Evolutionary conservation across 2,113 vertebrate genomes (phyloP), one percentile per base, ranked within the genome.

Genomic region (Fregetta grallaria): DNA sequence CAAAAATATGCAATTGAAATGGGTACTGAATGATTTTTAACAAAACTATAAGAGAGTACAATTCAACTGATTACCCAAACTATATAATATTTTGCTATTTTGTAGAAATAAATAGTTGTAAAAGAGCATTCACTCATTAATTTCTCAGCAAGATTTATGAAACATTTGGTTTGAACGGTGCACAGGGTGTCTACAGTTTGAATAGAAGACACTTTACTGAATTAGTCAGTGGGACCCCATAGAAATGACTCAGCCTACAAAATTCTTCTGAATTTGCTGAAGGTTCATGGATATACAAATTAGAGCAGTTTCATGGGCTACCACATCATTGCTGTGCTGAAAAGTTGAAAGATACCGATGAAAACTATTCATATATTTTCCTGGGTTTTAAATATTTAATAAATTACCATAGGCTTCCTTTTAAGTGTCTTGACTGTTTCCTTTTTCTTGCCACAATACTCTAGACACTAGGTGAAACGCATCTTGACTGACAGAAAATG

Each of bases 391-490:
- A 79, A 76, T 61, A 58, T 21, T 65, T 79, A 56, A 86, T 42
- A 23, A 67, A 47, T 63, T 73, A 88, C 13, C 2, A 0, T 11
- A 50, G 49, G 3, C 15, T 65, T 73, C 11, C 13, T 91, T 86
- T 52, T 52, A 65, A 56, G 19, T 73, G 23, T 47, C 18, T 92
- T 36, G 36, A 16, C 34, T 52, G 27, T 27, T 61, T 68, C 36
- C 15, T 65, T 84, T 92, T 82, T 65, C 40, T 89, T 83, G 11
- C 17, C 17, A 32, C 15, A 56, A 29, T 49, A 53, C 40, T 76
- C 0, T 0, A 82, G 42, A 59, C 44, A 47, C 9, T 6, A 38
- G 19, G 4, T 22, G 47, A n/a, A 74, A 75, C 15, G 15, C 23
- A 36, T 21, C 38, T 25, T 71, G 19, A 67, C 34, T 75, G 58